Evolutionary conservation across 1,140 invertebrate genomes (phyloP).

Genomic region (Andricus grossulariae): DNA sequence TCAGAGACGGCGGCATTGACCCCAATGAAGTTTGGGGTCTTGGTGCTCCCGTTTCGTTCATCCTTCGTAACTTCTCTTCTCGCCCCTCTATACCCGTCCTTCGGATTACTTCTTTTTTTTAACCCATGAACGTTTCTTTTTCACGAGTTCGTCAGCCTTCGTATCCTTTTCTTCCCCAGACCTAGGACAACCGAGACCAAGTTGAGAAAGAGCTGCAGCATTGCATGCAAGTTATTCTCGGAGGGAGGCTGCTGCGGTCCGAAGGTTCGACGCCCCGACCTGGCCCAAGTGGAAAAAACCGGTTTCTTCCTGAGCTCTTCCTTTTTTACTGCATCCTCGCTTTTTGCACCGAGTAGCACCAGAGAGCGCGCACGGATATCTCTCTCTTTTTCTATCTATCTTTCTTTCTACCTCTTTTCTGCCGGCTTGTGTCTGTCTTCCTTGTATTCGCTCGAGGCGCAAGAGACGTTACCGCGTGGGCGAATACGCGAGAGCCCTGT

Average conservation of each 20-base stretch:
- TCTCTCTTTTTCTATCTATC: slow-evolving; percentile 54
- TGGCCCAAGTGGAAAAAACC: slow-evolving; percentile 77
- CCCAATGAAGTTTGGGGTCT: slow-evolving; percentile 45
- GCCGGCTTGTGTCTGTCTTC: slow-evolving; percentile 32
- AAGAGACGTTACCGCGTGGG: slow-evolving; percentile 63
- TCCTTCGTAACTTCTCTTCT: slow-evolving; percentile 43
- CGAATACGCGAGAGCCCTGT: slow-evolving; percentile 60
- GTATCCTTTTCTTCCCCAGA: slow-evolving; percentile 68
- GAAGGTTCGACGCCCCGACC: slow-evolving; percentile 77
- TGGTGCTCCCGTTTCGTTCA: slow-evolving; percentile 6
- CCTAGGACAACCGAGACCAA: slow-evolving; percentile 68
- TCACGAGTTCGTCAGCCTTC: slow-evolving; percentile 56
- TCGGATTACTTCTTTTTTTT: slow-evolving; percentile 44
- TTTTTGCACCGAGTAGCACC: slow-evolving; percentile 61
- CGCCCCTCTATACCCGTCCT: slow-evolving; percentile 42
- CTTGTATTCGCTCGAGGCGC: slow-evolving; percentile 36
- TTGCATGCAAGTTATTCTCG: slow-evolving; percentile 75
- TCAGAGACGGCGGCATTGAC: slow-evolving; percentile 64
- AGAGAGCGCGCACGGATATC: slow-evolving; percentile 50
- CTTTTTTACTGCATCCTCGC: slow-evolving; percentile 70
- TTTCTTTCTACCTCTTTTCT: slow-evolving; percentile 40
- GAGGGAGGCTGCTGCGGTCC: slow-evolving; percentile 73
- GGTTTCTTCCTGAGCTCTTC: slow-evolving; percentile 74
- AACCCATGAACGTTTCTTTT: slow-evolving; percentile 49
- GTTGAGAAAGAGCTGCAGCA: slow-evolving; percentile 58